Evolutionary conservation across 2,888 invertebrate species (phyloP), one percentile per base, ranked within the genome.

Genomic region (Deladenus siricidicola): DNA sequence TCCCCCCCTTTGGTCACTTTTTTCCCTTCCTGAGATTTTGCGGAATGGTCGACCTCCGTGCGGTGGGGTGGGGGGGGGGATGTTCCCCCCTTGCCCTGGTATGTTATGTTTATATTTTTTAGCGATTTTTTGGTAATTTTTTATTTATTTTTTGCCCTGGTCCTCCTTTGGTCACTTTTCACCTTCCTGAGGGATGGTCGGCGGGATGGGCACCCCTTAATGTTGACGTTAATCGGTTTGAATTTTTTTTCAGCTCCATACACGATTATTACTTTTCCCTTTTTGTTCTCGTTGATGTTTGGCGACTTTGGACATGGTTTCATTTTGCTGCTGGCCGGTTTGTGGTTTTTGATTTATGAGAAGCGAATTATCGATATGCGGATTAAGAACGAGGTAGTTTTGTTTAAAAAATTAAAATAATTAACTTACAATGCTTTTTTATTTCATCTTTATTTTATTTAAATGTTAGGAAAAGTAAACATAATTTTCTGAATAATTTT

Each of bases 231-330:
- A n/a, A n/a, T 34, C 14, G 39, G 8, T 47, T 47, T 47, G 47
- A 47, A 4, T 23, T 23, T 47, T 23, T 47, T 21, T 80, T 8
- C 85, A 85, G 89, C 94, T 0, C 90, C 92, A 0, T 98, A 90
- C 82, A 91, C 93, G 0, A 90, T 94, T 68, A 90, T 96, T 59
- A 92, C 94, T 4, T 96, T 96, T 81, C 94, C 94, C 57, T 96
- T 96, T 83, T 83, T 96, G 78, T 96, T 96, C 82, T 90, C 91
- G 70, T 88, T 94, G 69, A 96, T 96, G 94, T 96, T 96, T 83
- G 94, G 96, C 17, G 96, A 98, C 83, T 83, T 88, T 56, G 96
- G 96, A 0, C 96, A 98, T 81, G 96, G 94, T 58, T 39, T 88
- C 0, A 83, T 98, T 52, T 89, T 98, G 89, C 86, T 89, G 47